Evolutionary conservation across 1,140 invertebrate species (phyloP).

Genomic region (Solenopsis invicta): DNA sequence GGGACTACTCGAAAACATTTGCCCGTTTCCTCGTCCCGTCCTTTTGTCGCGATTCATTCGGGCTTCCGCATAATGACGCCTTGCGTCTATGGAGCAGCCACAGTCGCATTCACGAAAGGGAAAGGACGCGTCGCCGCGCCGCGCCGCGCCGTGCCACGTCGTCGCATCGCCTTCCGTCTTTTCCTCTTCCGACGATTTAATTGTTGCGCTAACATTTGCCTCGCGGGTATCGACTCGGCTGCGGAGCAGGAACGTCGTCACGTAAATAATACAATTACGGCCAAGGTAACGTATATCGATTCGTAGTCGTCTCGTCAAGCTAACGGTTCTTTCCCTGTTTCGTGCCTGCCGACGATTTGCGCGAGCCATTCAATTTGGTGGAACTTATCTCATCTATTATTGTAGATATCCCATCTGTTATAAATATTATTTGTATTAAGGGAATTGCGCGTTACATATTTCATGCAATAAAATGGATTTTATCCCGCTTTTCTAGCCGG

Average conservation of each 20-base stretch:
- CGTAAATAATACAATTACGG: conserved; percentile 70
- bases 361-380: neutral
- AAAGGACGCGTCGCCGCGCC: conserved; percentile 44
- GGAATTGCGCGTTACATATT: conserved; percentile 2
- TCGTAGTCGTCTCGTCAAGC: neutral
- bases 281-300: conserved; percentile 68
- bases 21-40: conserved; percentile 66
- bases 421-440: neutral
- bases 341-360: neutral
- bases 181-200: conserved; percentile 77
- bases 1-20: conserved; percentile 80
- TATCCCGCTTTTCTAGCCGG: neutral
- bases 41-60: conserved; percentile 79
- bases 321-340: conserved; percentile 14
- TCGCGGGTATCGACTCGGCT: conserved; percentile 78
- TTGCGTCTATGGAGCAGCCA: conserved; percentile 72
- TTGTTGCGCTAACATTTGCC: conserved; percentile 83
- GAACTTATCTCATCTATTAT: conserved; percentile 1
- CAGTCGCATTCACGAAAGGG: conserved; percentile 66
- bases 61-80: conserved; percentile 77
- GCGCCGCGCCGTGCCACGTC: conserved; percentile 13
- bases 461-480: neutral
- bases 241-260: conserved; percentile 19
- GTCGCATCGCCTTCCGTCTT: conserved; percentile 57
- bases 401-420: neutral